Conservation (phyloP, 2,888 invertebrate genomes). For the Digitonthophagus gazella region DNA sequence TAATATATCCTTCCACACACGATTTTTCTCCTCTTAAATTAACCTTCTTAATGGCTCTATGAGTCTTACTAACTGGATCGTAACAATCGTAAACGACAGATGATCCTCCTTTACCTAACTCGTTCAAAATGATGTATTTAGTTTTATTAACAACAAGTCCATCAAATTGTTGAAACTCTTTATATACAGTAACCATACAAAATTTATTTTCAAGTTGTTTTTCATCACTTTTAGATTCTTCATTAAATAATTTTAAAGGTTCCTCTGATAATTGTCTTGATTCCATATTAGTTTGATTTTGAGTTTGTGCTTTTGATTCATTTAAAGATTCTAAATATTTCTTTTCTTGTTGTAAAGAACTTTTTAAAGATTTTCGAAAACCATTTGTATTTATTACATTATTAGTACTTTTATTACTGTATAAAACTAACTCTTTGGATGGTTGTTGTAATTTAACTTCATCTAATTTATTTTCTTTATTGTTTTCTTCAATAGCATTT, state of each 20-base stretch:
- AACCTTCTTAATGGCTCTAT: slow-evolving; percentile 81
- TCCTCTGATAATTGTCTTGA: too few relatives aligned
- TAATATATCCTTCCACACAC: slow-evolving; percentile 75
- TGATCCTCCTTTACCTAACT: slow-evolving; percentile 86
- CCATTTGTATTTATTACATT: too few relatives aligned
- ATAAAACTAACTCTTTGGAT: too few relatives aligned
- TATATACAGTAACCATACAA: slow-evolving; percentile 15
- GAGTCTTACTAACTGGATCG: slow-evolving; percentile 56
- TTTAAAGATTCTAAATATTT: too few relatives aligned
- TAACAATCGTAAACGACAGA: slow-evolving; percentile 79
- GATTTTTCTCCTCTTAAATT: slow-evolving; percentile 71
- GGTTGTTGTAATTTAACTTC: too few relatives aligned
- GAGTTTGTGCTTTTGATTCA: too few relatives aligned
- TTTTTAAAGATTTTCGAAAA: too few relatives aligned
- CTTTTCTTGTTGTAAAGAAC: too few relatives aligned
- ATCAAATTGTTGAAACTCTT: slow-evolving; percentile 41
- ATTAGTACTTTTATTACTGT: too few relatives aligned
- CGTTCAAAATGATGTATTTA: slow-evolving; percentile 70
- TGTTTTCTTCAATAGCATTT: background rate
- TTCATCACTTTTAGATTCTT: background rate
- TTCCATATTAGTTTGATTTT: too few relatives aligned
- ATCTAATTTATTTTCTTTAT: too few relatives aligned
- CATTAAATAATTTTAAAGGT: too few relatives aligned
- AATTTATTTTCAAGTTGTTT: slow-evolving; percentile 12
- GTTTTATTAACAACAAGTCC: slow-evolving; percentile 67